phyloP scores from a whole-genome alignment of 2,888 invertebrate genomes.

The Byasa hedistus region DNA sequence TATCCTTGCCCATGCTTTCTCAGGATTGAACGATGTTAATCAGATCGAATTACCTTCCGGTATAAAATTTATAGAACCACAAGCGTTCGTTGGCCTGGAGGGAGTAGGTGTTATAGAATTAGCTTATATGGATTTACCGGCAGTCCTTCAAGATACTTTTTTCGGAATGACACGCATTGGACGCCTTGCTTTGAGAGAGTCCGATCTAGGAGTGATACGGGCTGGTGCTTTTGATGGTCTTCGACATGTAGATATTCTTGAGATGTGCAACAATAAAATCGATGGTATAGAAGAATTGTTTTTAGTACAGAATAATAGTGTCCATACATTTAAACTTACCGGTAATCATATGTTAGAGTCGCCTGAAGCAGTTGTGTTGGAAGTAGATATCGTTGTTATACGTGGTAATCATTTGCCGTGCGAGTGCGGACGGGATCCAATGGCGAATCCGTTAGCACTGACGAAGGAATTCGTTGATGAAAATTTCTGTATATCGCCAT shows the following conservation, averaged over 20 bases:
- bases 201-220: conserved; percentile 87
- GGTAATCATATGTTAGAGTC: conserved; percentile 92
- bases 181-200: conserved; percentile 88
- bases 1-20: conserved; percentile 90
- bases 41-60: conserved; percentile 91
- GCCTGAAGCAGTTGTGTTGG: conserved; percentile 85
- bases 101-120: conserved; percentile 90
- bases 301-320: conserved; percentile 84
- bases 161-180: conserved; percentile 88
- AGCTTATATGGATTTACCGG: conserved; percentile 90
- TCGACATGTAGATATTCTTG: conserved; percentile 84
- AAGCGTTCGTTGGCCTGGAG: conserved; percentile 90
- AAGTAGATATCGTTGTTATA: conserved; percentile 86
- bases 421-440: conserved; percentile 90
- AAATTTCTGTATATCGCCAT: conserved; percentile 92
- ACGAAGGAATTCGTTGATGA: conserved; percentile 83
- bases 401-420: conserved; percentile 91
- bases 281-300: conserved; percentile 89
- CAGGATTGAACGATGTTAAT: conserved; percentile 89
- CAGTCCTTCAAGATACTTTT: conserved; percentile 85
- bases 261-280: conserved; percentile 91
- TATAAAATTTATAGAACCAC: conserved; percentile 85
- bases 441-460: conserved; percentile 87
- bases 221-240: conserved; percentile 89
- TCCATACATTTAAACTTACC: conserved; percentile 85